A percentile compares a stretch with the other conserved stretches of the same genome.
phyloP scores from a whole-genome alignment of 92 coral and sea anemone genomes.

The Metridium senile region DNA sequence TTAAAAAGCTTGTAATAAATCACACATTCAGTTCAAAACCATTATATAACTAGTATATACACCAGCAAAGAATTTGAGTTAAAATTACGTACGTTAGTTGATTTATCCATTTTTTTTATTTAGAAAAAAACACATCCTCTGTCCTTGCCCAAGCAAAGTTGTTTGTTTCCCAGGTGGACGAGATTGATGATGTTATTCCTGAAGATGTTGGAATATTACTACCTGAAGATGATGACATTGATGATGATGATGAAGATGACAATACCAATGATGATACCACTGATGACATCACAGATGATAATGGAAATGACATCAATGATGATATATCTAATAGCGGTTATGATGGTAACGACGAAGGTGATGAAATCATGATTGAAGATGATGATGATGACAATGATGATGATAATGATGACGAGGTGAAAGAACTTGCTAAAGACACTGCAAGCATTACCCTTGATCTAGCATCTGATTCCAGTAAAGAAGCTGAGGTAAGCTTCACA shows the following conservation, averaged over 20 bases:
- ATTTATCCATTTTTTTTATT: conserved; percentile 11
- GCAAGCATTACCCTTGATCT: neutral
- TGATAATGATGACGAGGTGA: conserved; percentile 13
- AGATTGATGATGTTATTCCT: conserved; percentile 42
- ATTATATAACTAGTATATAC: too few species aligned
- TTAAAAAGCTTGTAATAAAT: too few species aligned
- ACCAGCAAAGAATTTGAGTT: too few species aligned
- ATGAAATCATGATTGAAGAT: too few species aligned
- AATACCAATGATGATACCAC: conserved; percentile 24
- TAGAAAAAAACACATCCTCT: conserved; percentile 66
- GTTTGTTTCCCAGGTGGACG: conserved; percentile 56
- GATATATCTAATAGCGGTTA: conserved; percentile 35
- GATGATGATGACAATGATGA: conserved; percentile 25
- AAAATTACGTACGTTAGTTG: too few species aligned
- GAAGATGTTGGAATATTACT: conserved; percentile 49
- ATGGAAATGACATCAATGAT: conserved; percentile 32
- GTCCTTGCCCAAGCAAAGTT: conserved; percentile 65
- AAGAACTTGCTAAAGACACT: conserved; percentile 14
- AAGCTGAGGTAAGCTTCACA: conserved; percentile 14
- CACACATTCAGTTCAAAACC: too few species aligned
- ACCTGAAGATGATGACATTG: conserved; percentile 44
- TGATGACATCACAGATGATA: conserved; percentile 15
- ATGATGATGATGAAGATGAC: conserved; percentile 17
- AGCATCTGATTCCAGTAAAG: conserved; percentile 1
- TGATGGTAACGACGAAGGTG: conserved; percentile 33